Conservation (phyloP, 2,113 vertebrate species). For the Glareola pratincola region DNA sequence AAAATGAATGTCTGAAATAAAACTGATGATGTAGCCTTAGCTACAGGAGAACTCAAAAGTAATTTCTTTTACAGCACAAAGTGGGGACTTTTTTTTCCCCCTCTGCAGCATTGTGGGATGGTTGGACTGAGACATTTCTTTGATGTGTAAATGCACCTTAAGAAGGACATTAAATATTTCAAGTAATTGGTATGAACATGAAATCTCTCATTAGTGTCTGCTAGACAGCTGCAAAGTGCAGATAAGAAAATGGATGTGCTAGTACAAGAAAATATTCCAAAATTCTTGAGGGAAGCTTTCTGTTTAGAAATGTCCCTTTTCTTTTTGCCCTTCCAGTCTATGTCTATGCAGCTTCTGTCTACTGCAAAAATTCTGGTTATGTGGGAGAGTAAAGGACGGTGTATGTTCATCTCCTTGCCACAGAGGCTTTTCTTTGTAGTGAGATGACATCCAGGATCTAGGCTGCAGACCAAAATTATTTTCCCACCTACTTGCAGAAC, state of each 20-base stretch:
- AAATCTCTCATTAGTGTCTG: conserved; percentile 74
- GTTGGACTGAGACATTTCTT: conserved; percentile 71
- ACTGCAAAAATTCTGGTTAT: conserved; percentile 21
- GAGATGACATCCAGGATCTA: neutral
- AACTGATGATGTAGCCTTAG: conserved; percentile 13
- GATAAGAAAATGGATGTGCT: conserved; percentile 59
- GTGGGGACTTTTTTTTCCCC: neutral
- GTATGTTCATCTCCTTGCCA: conserved; percentile 35
- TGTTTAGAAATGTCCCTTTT: conserved; percentile 44
- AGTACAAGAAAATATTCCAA: conserved; percentile 27
- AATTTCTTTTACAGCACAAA: conserved; percentile 34
- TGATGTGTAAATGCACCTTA: conserved; percentile 79
- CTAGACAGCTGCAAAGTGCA: conserved; percentile 67
- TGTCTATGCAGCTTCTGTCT: neutral
- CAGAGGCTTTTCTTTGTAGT: conserved; percentile 27
- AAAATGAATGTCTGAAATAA: conserved; percentile 31
- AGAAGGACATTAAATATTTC: conserved; percentile 75
- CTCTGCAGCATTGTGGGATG: conserved; percentile 9
- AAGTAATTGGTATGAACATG: conserved; percentile 77
- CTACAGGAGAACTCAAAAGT: conserved; percentile 20
- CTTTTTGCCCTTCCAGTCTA: neutral
- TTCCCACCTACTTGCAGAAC: conserved; percentile 6
- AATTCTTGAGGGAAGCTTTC: conserved; percentile 39
- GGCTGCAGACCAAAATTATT: conserved; percentile 20
- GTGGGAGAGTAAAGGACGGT: conserved; percentile 11